A percentile compares a stretch with the other conserved stretches of the same genome.
Conservation (phyloP, 2,113 vertebrate species). For the Cyanoliseus patagonus region DNA sequence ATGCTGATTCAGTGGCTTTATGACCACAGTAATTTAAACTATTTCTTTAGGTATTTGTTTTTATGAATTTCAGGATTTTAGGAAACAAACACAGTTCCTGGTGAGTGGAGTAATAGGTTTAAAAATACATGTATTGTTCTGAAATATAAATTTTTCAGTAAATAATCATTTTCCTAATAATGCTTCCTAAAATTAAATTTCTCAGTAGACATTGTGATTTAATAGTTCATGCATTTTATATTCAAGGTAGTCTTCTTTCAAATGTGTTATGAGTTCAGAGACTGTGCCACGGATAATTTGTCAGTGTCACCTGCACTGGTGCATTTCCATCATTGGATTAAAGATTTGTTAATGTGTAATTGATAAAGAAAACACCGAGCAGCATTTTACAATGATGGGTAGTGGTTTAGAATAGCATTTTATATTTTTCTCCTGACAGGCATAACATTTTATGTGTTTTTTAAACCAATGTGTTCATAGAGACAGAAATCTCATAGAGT, state of each 20-base stretch:
- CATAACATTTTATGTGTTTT: slow-evolving; percentile 73
- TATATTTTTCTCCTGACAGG: slow-evolving; percentile 73
- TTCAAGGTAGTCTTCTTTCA: slow-evolving; percentile 43
- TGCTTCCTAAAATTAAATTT: slow-evolving; percentile 18
- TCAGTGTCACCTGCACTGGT: slow-evolving; percentile 57
- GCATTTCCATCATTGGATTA: slow-evolving; percentile 75
- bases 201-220: slow-evolving; percentile 17
- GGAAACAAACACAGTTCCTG: neutral
- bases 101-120: neutral
- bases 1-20: neutral
- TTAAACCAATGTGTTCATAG: slow-evolving; percentile 64
- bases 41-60: neutral
- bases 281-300: slow-evolving; percentile 64
- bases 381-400: slow-evolving; percentile 71
- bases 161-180: neutral
- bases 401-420: slow-evolving; percentile 74
- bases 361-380: slow-evolving; percentile 78
- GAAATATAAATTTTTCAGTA: neutral
- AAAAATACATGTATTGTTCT: neutral
- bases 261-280: slow-evolving; percentile 50
- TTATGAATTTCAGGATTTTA: neutral
- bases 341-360: slow-evolving; percentile 76
- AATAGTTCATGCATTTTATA: slow-evolving; percentile 49
- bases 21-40: neutral
- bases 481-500: slow-evolving; percentile 57